These are phyloP conservation scores for Acholoe squamosa DNA, from an alignment of 2,888 invertebrate species.

Conservation along the genomic window DNA sequence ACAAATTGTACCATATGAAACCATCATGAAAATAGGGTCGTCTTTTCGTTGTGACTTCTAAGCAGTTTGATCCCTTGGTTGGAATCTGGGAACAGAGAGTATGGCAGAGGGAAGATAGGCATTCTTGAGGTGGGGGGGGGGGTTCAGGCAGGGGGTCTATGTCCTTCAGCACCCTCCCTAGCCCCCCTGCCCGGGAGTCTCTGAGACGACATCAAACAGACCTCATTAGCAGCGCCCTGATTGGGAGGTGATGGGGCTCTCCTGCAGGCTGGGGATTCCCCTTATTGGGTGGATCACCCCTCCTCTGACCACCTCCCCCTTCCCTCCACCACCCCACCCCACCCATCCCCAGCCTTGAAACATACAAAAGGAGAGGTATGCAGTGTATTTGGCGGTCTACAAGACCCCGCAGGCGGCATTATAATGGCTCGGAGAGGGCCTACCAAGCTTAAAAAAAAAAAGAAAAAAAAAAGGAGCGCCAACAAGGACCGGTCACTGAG, in stretches of 20 bases:
- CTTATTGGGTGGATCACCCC: background rate
- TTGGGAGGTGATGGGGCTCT: background rate
- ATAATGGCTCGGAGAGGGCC: background rate
- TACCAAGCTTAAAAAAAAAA: too few species aligned
- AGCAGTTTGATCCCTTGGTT: conserved; percentile 1
- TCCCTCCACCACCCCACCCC: background rate
- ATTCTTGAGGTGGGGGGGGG: too few species aligned
- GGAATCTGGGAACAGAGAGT: background rate
- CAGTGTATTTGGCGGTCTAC: too few species aligned
- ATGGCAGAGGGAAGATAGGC: background rate
- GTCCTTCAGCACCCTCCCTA: background rate
- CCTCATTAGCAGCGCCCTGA: conserved; percentile 21
- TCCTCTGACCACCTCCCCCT: background rate
- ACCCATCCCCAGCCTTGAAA: background rate
- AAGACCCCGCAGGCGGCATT: conserved; percentile 1
- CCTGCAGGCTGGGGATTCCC: background rate
- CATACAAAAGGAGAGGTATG: background rate
- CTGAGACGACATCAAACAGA: conserved; percentile 39
- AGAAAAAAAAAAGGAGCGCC: too few species aligned
- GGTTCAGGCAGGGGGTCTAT: background rate
- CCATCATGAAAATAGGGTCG: too few species aligned
- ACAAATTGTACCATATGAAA: too few species aligned
- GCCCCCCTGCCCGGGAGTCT: background rate
- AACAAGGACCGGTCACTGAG: too few species aligned
- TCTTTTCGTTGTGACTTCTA: conserved; percentile 36